Evolutionary conservation across 2,797 vertebrate genomes (phyloP).

Genomic region (Coregonus sp.): DNA sequence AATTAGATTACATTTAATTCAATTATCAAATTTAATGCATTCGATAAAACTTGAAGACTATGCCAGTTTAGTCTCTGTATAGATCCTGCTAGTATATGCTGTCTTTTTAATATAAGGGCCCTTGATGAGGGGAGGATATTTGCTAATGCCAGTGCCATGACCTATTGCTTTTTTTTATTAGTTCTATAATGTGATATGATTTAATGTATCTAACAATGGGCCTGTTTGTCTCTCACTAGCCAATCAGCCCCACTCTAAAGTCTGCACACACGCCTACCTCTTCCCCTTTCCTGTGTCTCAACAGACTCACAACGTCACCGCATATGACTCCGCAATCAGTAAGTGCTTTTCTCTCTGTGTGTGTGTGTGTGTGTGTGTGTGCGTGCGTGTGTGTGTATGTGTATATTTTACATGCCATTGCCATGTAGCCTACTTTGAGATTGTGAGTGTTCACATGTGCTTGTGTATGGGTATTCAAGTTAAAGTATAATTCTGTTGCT

Average conservation of each 20-base stretch:
- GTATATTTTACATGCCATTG: background rate
- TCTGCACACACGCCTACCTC: slow-evolving; percentile 88
- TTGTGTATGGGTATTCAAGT: background rate
- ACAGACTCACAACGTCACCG: slow-evolving; percentile 83
- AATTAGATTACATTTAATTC: background rate
- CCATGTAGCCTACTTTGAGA: background rate
- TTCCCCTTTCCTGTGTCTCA: slow-evolving; percentile 88
- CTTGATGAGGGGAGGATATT: background rate
- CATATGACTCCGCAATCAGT: slow-evolving; percentile 89
- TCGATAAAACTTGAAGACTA: background rate
- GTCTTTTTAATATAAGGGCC: background rate
- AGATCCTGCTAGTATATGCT: background rate
- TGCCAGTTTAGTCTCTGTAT: background rate
- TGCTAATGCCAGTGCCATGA: background rate
- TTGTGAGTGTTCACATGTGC: background rate
- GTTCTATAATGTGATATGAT: background rate
- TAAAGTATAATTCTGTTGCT: background rate
- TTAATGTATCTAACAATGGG: background rate
- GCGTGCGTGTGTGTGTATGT: background rate
- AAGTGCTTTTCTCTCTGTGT: slow-evolving; percentile 58
- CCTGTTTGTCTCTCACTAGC: slow-evolving; percentile 68
- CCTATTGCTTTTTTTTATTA: background rate
- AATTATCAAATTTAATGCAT: background rate
- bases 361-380: background rate
- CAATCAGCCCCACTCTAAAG: slow-evolving; percentile 85